phyloP scores from a whole-genome alignment of 2,888 invertebrate genomes.

The Acronicta alni region DNA sequence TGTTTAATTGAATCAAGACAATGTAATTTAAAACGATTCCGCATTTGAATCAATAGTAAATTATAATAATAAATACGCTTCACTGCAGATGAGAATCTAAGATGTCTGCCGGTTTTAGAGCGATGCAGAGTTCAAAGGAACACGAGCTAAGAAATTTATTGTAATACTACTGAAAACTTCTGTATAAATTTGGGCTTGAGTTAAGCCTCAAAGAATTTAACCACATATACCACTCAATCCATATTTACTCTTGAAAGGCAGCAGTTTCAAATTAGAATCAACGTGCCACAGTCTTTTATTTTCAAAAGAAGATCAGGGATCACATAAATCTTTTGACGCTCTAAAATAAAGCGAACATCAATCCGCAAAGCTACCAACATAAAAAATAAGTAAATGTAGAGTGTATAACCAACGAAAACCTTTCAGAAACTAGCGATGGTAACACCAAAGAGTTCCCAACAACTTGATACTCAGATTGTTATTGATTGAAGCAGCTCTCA shows the following conservation, averaged over 20 bases:
- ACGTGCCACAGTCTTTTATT: constrained; percentile 12
- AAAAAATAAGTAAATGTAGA: constrained; percentile 18
- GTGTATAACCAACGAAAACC: constrained; percentile 19
- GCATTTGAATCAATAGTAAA: constrained; percentile 34
- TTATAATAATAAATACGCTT: constrained; percentile 15
- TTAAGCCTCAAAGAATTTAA: too few relatives aligned
- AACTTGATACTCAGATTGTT: constrained; percentile 22
- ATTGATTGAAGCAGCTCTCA: constrained; percentile 46
- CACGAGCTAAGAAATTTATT: too few relatives aligned
- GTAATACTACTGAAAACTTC: too few relatives aligned
- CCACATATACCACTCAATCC: too few relatives aligned
- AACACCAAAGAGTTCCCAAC: constrained; percentile 34
- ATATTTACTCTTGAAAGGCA: constrained; percentile 6
- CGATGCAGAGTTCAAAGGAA: too few relatives aligned
- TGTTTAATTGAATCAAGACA: constrained; percentile 35
- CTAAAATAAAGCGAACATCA: constrained; percentile 37
- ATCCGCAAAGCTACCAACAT: constrained; percentile 22
- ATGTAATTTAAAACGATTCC: constrained; percentile 16
- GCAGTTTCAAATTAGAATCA: constrained; percentile 5
- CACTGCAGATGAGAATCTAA: background rate
- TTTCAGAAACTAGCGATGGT: constrained; percentile 27
- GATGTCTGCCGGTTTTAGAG: too few relatives aligned
- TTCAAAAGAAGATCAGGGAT: constrained; percentile 21
- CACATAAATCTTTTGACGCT: constrained; percentile 30
- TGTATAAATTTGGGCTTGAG: too few relatives aligned